Evolutionary conservation across 2,797 vertebrate species (phyloP).

Genomic region (Micrastur ruficollis): DNA sequence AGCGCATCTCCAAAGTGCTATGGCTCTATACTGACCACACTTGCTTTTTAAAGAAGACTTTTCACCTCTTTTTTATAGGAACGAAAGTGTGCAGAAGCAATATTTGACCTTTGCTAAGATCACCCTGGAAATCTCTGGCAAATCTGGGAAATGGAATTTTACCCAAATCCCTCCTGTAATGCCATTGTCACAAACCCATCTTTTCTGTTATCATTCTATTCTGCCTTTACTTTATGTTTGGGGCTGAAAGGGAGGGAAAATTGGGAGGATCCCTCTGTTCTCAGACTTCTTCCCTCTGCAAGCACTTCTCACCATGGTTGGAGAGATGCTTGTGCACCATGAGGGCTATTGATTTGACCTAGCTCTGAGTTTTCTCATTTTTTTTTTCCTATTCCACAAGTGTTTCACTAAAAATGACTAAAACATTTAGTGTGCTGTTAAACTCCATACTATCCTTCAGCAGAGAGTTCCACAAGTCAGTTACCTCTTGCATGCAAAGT

Average conservation of each 20-base stretch:
- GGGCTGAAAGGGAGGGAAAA: background rate
- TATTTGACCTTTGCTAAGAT: background rate
- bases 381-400: background rate
- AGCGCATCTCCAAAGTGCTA: background rate
- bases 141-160: background rate
- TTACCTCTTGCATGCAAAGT: background rate
- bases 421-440: background rate
- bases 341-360: background rate
- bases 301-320: accelerated
- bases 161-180: background rate
- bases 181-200: background rate
- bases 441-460: background rate
- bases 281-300: background rate
- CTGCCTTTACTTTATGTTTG: background rate
- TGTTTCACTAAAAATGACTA: background rate
- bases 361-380: background rate
- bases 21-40: background rate
- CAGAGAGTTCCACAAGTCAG: background rate
- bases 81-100: background rate
- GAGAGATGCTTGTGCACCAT: background rate
- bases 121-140: background rate
- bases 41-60: background rate
- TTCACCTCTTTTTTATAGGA: background rate
- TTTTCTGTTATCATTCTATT: background rate
- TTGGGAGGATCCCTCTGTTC: background rate